These are phyloP conservation scores for Plebejus anna DNA, from an alignment of 2,888 invertebrate genomes.

Conservation along the genomic window DNA sequence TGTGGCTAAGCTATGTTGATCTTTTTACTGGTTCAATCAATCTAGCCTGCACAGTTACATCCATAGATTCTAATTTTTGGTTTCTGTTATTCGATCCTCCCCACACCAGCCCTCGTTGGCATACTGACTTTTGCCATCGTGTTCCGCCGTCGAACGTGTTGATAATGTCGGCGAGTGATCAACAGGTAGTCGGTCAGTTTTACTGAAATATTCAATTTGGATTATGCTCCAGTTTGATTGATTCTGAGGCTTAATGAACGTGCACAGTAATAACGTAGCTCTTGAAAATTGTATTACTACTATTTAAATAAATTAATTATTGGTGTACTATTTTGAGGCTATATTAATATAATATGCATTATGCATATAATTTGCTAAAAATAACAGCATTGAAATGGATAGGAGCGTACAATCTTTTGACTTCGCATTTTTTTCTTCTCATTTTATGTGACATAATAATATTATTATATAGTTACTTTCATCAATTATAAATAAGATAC, in stretches of 20 bases:
- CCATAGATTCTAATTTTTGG: too few species aligned
- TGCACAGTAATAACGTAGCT: not conserved
- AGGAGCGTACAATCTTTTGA: too few species aligned
- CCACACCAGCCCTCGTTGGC: not conserved
- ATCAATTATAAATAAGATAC: too few species aligned
- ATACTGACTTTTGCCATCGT: not conserved
- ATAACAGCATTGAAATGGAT: not conserved
- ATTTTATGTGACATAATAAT: too few species aligned
- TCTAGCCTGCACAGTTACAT: too few species aligned
- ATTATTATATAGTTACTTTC: too few species aligned
- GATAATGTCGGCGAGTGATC: not conserved
- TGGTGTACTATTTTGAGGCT: not conserved
- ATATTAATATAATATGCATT: not conserved
- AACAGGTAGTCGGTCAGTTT: not conserved
- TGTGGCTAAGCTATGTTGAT: not conserved
- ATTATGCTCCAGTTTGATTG: not conserved
- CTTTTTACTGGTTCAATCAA: too few species aligned
- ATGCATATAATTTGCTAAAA: not conserved
- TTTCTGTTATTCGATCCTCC: not conserved
- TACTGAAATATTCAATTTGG: not conserved
- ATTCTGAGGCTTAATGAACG: slow-evolving; percentile 3
- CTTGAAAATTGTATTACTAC: not conserved
- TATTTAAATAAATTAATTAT: not conserved
- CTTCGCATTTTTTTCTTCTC: too few species aligned
- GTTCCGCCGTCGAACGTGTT: not conserved